Evolutionary conservation across 2,888 invertebrate species (phyloP).

Genomic region (Clivina fossor): DNA sequence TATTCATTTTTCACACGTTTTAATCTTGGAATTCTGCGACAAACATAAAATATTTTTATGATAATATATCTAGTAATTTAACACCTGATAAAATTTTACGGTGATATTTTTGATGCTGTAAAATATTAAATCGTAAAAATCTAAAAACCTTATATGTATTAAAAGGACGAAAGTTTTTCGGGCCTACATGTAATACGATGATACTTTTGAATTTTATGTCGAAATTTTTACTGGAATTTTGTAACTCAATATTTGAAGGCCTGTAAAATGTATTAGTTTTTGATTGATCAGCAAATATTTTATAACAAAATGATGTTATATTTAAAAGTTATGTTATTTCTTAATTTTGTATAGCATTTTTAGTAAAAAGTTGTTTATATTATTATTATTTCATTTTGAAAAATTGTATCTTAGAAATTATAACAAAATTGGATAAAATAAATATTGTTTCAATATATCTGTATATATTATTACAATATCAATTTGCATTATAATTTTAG

Average conservation of each 20-base stretch:
- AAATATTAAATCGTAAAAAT: constrained; percentile 27
- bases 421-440: too few species aligned
- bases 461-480: too few species aligned
- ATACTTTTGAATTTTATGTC: constrained; percentile 23
- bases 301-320: too few species aligned
- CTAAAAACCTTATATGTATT: constrained; percentile 19
- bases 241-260: constrained; percentile 7
- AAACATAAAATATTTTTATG: constrained; percentile 32
- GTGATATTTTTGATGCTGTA: constrained; percentile 19
- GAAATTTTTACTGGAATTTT: constrained; percentile 16
- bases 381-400: too few species aligned
- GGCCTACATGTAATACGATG: constrained; percentile 16
- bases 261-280: not conserved
- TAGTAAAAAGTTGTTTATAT: too few species aligned
- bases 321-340: too few species aligned
- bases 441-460: too few species aligned
- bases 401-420: too few species aligned
- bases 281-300: too few species aligned
- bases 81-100: constrained; percentile 22
- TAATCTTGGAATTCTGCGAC: constrained; percentile 26
- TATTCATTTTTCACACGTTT: constrained; percentile 28
- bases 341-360: too few species aligned
- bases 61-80: constrained; percentile 32
- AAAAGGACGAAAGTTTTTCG: constrained; percentile 17
- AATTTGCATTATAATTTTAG: too few species aligned